Base-by-base conservation (phyloP, 92 coral and sea anemone genomes). In the Phymanthus crucifer region DNA sequence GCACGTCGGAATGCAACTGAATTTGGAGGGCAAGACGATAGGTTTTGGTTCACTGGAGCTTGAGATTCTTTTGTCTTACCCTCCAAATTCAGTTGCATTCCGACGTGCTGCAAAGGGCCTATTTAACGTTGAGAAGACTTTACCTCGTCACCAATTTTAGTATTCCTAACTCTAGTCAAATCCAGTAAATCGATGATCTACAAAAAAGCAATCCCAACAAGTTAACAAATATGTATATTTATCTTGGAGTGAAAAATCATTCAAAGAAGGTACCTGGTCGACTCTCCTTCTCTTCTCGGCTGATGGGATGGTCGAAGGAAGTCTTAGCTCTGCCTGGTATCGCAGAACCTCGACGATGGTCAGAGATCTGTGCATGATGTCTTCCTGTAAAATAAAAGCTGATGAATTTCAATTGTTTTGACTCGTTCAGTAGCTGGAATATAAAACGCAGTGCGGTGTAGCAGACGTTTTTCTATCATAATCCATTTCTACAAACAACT, bases 351-450 rank as follows among this genome's bases (percentile, higher is more conserved):
- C 98, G 23, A 58, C 45, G 40, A 89, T 92, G 11, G 98, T 91
- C 27, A 93, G 80, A 3, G 90, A 85, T n/a, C 98, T 88, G 78
- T 93, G 98, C 98, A 93, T 93, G 27, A 83, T 84, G 76, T 93
- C 98, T 61, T 93, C 95, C 98, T 93, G 68, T 21, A 16, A 68
- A 61, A 54, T 1, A 54, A 2, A 54, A 17, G 14, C 0, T 7
- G 48, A 4, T 9, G 11, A 1, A 9, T 43, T n/a, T n/a, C n/a
- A n/a, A n/a, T n/a, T n/a, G n/a, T n/a, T n/a, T n/a, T n/a, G n/a
- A n/a, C n/a, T n/a, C n/a, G n/a, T n/a, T n/a, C n/a, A n/a, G n/a
- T n/a, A n/a, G n/a, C n/a, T n/a, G n/a, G n/a, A n/a, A n/a, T n/a
- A n/a, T n/a, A n/a, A n/a, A n/a, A n/a, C n/a, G n/a, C n/a, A n/a